Base-by-base conservation (phyloP, 1,140 invertebrate species). In the Nomia melanderi region DNA sequence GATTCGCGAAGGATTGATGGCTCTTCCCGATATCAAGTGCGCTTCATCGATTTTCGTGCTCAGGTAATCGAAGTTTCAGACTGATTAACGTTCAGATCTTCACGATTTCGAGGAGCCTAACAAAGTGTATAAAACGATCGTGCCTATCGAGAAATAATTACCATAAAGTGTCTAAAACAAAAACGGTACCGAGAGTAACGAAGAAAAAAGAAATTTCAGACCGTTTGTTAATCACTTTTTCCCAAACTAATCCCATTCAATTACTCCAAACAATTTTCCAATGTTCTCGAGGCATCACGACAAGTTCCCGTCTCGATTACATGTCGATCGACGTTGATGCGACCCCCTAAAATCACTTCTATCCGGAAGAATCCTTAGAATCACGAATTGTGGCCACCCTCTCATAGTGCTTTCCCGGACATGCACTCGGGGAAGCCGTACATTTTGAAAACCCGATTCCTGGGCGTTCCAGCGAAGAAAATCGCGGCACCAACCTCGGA, bases 391-490 rank as follows among this genome's bases (percentile, higher is more conserved):
- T 33, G 31, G 20, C 47, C n/a, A 36, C n/a, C 36, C 14, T 50
- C 23, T 2, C 50, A 25, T 17, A 20, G 4, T 33, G 47, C 1
- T 47, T 23, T 7, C n/a, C 23, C 20, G n/a, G 6, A 5, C 12
- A 14, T 9, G 17, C 17, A 60, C 47, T 29, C 6, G 25, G 41
- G 11, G 12, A 11, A 20, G 20, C 4, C 41, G 56, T 50, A 20
- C 36, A 57, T 79, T 79, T 56, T 33, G 63, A 36, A 69, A 79
- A 76, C 56, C 65, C 27, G 62, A 33, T 75, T 67, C 44, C 56
- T 69, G 72, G 57, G 57, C 67, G 39, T 70, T 74, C 44, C 82
- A 71, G 66, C 63, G 77, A 85, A 72, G 79, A 82, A 84, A 89
- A 80, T 90, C 72, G 84, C 54, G 77, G 81, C 39, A 39, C 44